These are phyloP conservation scores for Ophiodon elongatus DNA, from an alignment of 2,113 vertebrate species.

Conservation along the genomic window DNA sequence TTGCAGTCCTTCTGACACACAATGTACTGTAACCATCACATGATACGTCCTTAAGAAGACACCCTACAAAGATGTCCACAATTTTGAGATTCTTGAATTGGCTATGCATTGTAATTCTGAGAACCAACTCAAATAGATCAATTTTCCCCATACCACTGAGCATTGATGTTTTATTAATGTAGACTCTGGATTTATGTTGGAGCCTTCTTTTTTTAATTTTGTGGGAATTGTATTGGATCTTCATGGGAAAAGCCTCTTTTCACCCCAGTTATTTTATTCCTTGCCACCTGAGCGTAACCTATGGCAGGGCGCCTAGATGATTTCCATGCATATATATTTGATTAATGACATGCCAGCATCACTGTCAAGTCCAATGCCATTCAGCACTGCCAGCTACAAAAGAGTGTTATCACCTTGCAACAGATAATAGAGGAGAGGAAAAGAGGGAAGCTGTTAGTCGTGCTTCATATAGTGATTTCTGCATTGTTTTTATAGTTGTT, in stretches of 20 bases:
- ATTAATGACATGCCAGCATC: slow-evolving; percentile 79
- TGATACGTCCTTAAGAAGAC: neutral
- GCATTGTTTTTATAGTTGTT: slow-evolving; percentile 61
- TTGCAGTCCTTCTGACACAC: neutral
- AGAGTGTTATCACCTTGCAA: slow-evolving; percentile 60
- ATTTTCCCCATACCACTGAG: slow-evolving; percentile 65
- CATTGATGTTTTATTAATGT: slow-evolving; percentile 77
- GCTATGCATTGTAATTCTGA: slow-evolving; percentile 55
- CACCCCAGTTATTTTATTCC: slow-evolving; percentile 76
- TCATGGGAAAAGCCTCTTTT: slow-evolving; percentile 61
- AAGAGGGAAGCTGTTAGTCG: slow-evolving; percentile 32
- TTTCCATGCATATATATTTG: slow-evolving; percentile 82
- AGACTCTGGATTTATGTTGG: slow-evolving; percentile 67
- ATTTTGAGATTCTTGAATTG: slow-evolving; percentile 30
- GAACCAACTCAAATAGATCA: slow-evolving; percentile 57
- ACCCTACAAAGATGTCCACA: slow-evolving; percentile 19
- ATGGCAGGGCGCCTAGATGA: slow-evolving; percentile 64
- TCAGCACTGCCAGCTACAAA: slow-evolving; percentile 69
- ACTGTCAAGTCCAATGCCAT: slow-evolving; percentile 78
- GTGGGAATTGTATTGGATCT: slow-evolving; percentile 56
- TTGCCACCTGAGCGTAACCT: slow-evolving; percentile 78
- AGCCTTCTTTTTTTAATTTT: slow-evolving; percentile 60
- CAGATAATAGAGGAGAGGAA: slow-evolving; percentile 50
- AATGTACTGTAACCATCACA: neutral
- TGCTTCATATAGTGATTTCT: slow-evolving; percentile 47